A percentile compares a stretch with the other conserved stretches of the same genome.
Evolutionary conservation across 1,140 invertebrate genomes (phyloP).

Genomic region (Heterodera schachtii): DNA sequence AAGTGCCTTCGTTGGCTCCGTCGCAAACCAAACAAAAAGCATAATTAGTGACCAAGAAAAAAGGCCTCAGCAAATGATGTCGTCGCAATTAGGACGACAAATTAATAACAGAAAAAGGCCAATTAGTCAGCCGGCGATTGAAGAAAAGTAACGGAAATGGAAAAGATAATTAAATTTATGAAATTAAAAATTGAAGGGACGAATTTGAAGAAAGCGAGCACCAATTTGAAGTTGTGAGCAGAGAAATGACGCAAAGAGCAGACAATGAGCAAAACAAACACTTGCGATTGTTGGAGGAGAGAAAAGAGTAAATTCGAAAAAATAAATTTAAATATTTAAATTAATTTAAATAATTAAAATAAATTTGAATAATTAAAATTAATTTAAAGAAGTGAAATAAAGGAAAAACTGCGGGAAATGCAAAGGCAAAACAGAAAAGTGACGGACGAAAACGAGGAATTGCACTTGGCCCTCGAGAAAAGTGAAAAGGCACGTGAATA

Average conservation of each 20-base stretch:
- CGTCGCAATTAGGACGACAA: background rate
- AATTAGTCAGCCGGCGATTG: background rate
- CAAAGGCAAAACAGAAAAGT: conserved; percentile 22
- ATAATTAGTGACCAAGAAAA: background rate
- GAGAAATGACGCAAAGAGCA: background rate
- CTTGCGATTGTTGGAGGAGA: background rate
- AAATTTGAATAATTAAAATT: background rate
- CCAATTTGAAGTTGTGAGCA: background rate
- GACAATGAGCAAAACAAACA: background rate
- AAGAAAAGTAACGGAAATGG: background rate
- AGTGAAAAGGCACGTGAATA: background rate
- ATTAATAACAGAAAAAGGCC: background rate
- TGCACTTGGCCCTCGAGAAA: conserved; percentile 27
- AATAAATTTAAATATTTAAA: conserved; percentile 15
- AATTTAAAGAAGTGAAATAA: background rate
- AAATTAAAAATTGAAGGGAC: no score
- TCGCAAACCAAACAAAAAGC: no score
- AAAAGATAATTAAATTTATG: no score
- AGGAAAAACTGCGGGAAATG: conserved; percentile 17
- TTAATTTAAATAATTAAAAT: conserved; percentile 11
- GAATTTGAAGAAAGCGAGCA: background rate
- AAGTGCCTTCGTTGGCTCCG: background rate
- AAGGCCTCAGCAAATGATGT: background rate
- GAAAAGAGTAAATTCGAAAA: background rate
- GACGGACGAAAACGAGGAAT: conserved; percentile 19